phyloP scores from a whole-genome alignment of 1,140 invertebrate species.

The Zelostemma sp. region DNA sequence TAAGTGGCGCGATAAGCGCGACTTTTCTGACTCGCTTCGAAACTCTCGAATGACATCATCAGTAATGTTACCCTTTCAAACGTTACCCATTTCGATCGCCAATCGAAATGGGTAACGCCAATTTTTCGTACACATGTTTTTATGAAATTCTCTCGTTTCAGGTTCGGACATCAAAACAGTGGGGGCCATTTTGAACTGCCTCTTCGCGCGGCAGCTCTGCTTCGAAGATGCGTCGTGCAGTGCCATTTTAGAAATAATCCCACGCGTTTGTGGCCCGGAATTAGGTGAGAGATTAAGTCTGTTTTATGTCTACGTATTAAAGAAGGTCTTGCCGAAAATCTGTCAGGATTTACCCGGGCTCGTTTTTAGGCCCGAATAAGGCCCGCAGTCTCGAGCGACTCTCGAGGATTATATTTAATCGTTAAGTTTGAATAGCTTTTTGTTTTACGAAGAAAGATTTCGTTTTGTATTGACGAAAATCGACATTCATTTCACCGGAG shows the following conservation, averaged over 20 bases:
- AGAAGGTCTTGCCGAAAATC: not conserved
- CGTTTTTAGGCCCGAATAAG: not conserved
- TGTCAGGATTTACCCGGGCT: not conserved
- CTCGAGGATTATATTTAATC: too few species aligned
- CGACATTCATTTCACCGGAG: slow-evolving; percentile 19
- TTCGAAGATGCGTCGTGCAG: slow-evolving; percentile 89
- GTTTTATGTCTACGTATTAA: not conserved
- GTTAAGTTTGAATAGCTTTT: too few species aligned
- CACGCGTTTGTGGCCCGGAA: slow-evolving; percentile 88
- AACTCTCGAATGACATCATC: slow-evolving; percentile 27
- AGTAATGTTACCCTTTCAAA: too few species aligned
- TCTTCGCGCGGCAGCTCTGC: slow-evolving; percentile 85
- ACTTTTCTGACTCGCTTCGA: slow-evolving; percentile 30
- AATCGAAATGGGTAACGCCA: too few species aligned
- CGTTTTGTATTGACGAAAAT: not conserved
- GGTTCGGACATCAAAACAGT: slow-evolving; percentile 80
- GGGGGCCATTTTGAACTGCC: slow-evolving; percentile 85
- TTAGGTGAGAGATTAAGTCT: slow-evolving; percentile 76
- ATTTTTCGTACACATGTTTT: too few species aligned
- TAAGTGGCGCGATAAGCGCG: slow-evolving; percentile 33
- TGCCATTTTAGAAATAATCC: slow-evolving; percentile 89
- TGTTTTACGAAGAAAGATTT: too few species aligned
- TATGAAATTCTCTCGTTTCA: slow-evolving; percentile 64
- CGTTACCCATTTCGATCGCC: not conserved
- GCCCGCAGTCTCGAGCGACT: too few species aligned